phyloP scores from a whole-genome alignment of 2,888 invertebrate genomes.

The Pocota personata region DNA sequence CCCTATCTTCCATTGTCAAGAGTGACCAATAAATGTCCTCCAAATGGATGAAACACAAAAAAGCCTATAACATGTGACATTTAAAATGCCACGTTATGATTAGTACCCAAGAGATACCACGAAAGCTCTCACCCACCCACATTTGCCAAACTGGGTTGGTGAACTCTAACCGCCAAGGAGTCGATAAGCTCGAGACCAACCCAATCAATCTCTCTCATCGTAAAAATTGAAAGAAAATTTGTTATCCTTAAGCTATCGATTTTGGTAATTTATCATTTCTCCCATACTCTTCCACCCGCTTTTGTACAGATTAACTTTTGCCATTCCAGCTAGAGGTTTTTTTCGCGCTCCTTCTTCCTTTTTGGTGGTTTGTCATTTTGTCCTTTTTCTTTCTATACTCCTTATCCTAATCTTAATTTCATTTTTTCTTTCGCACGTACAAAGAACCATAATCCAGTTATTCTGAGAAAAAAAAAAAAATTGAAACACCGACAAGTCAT shows the following conservation, averaged over 20 bases:
- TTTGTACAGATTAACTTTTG: conserved; percentile 62
- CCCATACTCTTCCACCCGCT: conserved; percentile 3
- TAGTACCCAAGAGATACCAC: not conserved
- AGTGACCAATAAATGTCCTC: conserved; percentile 60
- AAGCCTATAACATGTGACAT: conserved; percentile 28
- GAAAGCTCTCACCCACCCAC: not conserved
- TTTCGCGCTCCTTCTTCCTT: not conserved
- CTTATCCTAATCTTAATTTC: conserved; percentile 42
- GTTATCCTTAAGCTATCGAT: conserved; percentile 63
- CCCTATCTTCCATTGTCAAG: conserved; percentile 16
- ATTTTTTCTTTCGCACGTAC: conserved; percentile 54
- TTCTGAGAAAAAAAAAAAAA: not conserved
- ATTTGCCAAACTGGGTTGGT: conserved; percentile 7
- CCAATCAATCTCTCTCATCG: conserved; percentile 66
- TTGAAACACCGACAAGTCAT: conserved; percentile 18
- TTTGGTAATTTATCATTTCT: conserved; percentile 64
- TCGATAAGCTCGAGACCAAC: conserved; percentile 52
- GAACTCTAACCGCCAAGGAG: conserved; percentile 50
- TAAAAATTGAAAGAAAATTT: conserved; percentile 67
- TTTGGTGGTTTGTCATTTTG: conserved; percentile 14
- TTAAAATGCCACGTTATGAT: conserved; percentile 5
- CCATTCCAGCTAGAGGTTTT: conserved; percentile 32
- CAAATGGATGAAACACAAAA: conserved; percentile 25
- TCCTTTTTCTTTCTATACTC: not conserved
- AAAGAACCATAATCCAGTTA: conserved; percentile 45